Conservation (phyloP, 1,140 invertebrate species). For the Drosophila varians region DNA sequence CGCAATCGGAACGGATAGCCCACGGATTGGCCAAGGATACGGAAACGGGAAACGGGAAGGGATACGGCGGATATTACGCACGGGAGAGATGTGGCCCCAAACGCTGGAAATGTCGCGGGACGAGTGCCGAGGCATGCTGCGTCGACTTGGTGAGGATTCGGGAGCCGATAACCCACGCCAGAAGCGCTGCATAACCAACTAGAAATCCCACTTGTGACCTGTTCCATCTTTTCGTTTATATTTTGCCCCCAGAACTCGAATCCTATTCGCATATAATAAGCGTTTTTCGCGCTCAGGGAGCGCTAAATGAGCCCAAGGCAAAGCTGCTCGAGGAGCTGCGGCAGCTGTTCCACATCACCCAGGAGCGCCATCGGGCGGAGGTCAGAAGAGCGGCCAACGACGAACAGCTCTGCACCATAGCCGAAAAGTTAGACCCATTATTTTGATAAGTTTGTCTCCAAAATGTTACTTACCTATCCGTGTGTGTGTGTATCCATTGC, state of each 20-base stretch:
- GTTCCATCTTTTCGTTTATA: conserved; percentile 15
- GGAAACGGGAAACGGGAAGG: conserved; percentile 11
- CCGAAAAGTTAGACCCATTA: conserved; percentile 89
- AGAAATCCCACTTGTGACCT: not conserved
- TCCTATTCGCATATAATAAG: conserved; percentile 95
- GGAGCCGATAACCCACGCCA: not conserved
- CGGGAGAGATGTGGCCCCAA: conserved; percentile 87
- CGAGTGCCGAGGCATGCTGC: conserved; percentile 93
- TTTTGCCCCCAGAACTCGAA: conserved; percentile 90
- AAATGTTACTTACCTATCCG: not conserved
- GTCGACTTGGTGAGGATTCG: conserved; percentile 88
- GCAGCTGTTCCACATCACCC: conserved; percentile 92
- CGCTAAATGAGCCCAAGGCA: conserved; percentile 92
- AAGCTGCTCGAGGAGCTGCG: conserved; percentile 93
- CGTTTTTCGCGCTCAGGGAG: conserved; percentile 95
- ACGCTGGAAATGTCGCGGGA: conserved; percentile 91
- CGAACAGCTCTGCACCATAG: conserved; percentile 93
- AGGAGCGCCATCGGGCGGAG: conserved; percentile 95
- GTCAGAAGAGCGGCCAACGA: conserved; percentile 95
- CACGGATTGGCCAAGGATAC: conserved; percentile 47
- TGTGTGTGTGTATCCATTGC: conserved; percentile 71
- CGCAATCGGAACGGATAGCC: conserved; percentile 54
- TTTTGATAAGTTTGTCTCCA: not conserved
- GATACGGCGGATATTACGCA: conserved; percentile 29
- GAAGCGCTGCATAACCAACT: not conserved